phyloP scores from a whole-genome alignment of 2,888 invertebrate species.

The Chymomyza caudatula region DNA sequence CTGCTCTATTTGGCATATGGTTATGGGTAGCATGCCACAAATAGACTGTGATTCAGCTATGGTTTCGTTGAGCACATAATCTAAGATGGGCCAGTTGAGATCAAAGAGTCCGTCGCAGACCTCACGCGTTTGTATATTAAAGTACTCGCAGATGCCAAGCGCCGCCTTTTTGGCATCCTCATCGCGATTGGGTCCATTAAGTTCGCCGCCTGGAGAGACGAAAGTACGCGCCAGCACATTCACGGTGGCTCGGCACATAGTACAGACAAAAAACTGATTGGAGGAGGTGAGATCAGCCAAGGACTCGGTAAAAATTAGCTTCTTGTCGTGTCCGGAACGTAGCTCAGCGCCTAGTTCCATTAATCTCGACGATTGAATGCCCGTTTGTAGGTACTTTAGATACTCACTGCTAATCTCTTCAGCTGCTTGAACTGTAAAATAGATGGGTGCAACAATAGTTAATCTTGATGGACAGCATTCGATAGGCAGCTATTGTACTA shows the following conservation, averaged over 20 bases:
- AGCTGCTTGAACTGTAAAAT: constrained; percentile 59
- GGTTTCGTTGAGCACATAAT: constrained; percentile 80
- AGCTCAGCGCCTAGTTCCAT: constrained; percentile 55
- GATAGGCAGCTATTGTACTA: neutral
- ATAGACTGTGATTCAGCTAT: constrained; percentile 79
- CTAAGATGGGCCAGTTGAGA: constrained; percentile 82
- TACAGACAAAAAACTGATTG: constrained; percentile 71
- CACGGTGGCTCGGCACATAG: constrained; percentile 67
- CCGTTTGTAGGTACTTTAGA: constrained; percentile 59
- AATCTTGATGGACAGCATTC: neutral
- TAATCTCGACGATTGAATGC: constrained; percentile 57
- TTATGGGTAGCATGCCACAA: constrained; percentile 73
- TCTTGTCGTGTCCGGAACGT: constrained; percentile 51
- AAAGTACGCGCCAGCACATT: constrained; percentile 73
- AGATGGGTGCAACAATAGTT: neutral
- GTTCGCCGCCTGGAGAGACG: constrained; percentile 79
- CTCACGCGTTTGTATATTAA: constrained; percentile 80
- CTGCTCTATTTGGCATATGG: constrained; percentile 64
- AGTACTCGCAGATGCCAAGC: constrained; percentile 79
- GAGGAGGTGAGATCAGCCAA: constrained; percentile 50
- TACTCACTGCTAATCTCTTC: constrained; percentile 68
- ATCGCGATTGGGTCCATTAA: constrained; percentile 69
- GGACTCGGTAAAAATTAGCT: constrained; percentile 56
- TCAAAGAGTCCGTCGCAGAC: constrained; percentile 83
- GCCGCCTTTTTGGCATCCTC: constrained; percentile 74